Base-by-base conservation (phyloP, 2,888 invertebrate species). In the Chrysina gloriosa region DNA sequence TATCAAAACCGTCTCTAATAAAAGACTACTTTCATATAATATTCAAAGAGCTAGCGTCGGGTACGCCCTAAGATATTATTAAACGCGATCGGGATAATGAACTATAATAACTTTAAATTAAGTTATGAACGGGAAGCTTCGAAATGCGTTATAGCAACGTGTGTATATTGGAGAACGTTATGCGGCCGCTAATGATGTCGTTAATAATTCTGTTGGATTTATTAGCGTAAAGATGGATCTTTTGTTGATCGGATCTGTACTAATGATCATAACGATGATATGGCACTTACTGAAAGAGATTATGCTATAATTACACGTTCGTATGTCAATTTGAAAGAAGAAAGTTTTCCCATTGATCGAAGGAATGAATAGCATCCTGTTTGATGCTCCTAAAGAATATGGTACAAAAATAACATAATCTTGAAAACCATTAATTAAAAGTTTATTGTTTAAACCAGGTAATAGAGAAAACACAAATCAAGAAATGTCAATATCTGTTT, bases 81-180 rank as follows among this genome's bases (percentile, higher is more conserved):
- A 52, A 52, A 52, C 50, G 29, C 50, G 31, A 52, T 52, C 29
- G 50, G 50, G 50, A 52, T 52, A 52, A 52, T 52, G 50, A 52
- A 52, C 50, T 27, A 29, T 52, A 52, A 52, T 52, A 52, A 52
- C 50, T 52, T 52, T 52, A 52, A 52, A 52, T 52, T 52, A 52
- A 52, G 50, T 52, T 52, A 52, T 23, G 50, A 52, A 52, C 29
- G 16, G 29, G 29, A 27, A 11, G 42, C 42, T 11, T 52, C 42
- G 19, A 7, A 11, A 14, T 42, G 7, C 16, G 42, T 14, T 16
- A 2, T 14, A 14, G 42, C 16, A n/a, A n/a, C n/a, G n/a, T n/a
- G n/a, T n/a, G n/a, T n/a, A n/a, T n/a, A n/a, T n/a, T n/a, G n/a
- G n/a, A n/a, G n/a, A n/a, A n/a, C n/a, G n/a, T n/a, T 9, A 36